phyloP scores from a whole-genome alignment of 1,140 invertebrate species.

The Trachymyrmex cornetzi region DNA sequence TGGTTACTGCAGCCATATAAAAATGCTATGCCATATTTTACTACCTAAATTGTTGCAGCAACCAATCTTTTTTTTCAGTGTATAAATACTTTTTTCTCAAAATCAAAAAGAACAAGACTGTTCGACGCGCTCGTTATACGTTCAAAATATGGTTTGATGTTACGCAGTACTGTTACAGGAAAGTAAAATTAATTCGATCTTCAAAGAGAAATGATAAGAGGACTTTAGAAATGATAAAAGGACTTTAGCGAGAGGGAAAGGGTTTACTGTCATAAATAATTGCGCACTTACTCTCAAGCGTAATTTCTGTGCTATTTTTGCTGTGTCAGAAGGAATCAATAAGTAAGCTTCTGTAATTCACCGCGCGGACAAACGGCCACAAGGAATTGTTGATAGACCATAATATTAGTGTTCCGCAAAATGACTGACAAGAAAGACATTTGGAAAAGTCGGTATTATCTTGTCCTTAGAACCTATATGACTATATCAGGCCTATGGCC shows the following conservation, averaged over 20 bases:
- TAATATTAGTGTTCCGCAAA: slow-evolving; percentile 14
- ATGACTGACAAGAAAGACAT: slow-evolving; percentile 38
- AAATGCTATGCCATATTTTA: too few relatives aligned
- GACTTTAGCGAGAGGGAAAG: not conserved
- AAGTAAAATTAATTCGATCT: not conserved
- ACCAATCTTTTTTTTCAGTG: too few relatives aligned
- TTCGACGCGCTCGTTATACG: not conserved
- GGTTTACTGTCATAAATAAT: slow-evolving; percentile 23
- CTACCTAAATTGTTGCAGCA: too few relatives aligned
- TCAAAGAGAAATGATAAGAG: slow-evolving; percentile 29
- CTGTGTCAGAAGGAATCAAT: slow-evolving; percentile 30
- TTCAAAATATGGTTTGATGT: not conserved
- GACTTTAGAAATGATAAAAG: not conserved
- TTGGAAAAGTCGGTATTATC: slow-evolving; percentile 28
- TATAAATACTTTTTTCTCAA: too few relatives aligned
- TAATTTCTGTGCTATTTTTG: not conserved
- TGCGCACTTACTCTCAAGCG: not conserved
- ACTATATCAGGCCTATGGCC: slow-evolving; percentile 27
- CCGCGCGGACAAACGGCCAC: not conserved
- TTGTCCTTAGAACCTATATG: slow-evolving; percentile 13
- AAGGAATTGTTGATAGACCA: slow-evolving; percentile 17
- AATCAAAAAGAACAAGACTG: not conserved
- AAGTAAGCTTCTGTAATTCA: slow-evolving; percentile 17
- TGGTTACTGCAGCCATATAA: too few relatives aligned
- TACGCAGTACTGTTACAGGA: not conserved